phyloP scores from a whole-genome alignment of 2,113 vertebrate species.

The Manacus vitellinus region DNA sequence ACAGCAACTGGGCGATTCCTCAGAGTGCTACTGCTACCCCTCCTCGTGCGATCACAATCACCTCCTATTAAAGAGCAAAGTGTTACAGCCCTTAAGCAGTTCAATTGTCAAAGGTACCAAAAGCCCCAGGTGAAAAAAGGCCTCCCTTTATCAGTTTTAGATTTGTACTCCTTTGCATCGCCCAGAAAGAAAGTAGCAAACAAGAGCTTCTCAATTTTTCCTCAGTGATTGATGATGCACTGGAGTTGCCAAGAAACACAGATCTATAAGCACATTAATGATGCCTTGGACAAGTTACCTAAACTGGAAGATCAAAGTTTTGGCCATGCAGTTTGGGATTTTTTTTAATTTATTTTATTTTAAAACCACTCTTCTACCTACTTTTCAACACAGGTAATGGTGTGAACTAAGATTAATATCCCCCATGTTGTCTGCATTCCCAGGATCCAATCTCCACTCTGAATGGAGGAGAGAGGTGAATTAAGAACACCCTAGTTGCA shows the following conservation, averaged over 20 bases:
- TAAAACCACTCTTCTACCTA: background rate
- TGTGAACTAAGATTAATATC: background rate
- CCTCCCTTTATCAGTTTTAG: background rate
- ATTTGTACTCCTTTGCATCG: background rate
- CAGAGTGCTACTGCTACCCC: background rate
- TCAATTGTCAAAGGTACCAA: background rate
- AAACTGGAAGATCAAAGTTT: background rate
- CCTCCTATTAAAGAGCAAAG: background rate
- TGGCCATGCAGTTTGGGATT: background rate
- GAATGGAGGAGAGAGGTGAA: background rate
- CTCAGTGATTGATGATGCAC: background rate
- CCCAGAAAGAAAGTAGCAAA: background rate
- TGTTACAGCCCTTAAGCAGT: background rate
- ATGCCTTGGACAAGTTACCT: background rate
- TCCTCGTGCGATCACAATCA: fast-evolving
- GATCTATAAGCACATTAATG: background rate
- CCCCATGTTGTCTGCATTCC: no score
- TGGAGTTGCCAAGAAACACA: background rate
- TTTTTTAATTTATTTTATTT: background rate
- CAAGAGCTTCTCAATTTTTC: background rate
- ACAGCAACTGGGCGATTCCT: fast-evolving
- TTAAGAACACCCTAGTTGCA: background rate
- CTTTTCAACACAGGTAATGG: background rate
- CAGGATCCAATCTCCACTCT: background rate
- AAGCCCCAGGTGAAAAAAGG: background rate